Evolutionary conservation across 2,888 invertebrate species (phyloP), one percentile per base, ranked within the genome.

Genomic region (Cephus pulcher): DNA sequence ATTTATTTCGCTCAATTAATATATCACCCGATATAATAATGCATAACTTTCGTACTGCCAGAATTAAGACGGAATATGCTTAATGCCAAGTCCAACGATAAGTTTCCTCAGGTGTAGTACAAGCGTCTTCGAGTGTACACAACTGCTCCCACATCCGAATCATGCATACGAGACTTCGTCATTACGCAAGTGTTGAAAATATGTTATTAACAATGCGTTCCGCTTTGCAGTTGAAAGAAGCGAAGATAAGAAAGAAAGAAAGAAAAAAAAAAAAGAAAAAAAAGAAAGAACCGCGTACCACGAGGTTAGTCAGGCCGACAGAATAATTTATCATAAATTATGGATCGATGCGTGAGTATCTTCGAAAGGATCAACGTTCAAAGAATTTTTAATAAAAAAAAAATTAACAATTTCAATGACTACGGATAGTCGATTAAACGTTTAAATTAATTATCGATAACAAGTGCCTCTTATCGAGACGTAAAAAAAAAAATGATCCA

Each of bases 41-140:
- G 34, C n/a, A 75, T 68, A 70, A 37, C 75, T 74, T 73, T 33
- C 33, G 73, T 35, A n/a, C 69, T 76, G 69, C 73, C 40, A n/a
- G 9, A 56, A 56, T 56, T 23, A 23, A 75, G 30, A n/a, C 32
- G 33, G 37, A 35, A 35, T 71, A 69, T 37, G 70, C 35, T 40
- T 56, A 56, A 56, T 35, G 74, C 6, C 30, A 34, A 35, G n/a
- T 34, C 74, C 56, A 40, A 76, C 79, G 73, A 71, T 78, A 80
- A 83, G 83, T 86, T 86, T 85, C 80, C 79, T 86, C 87, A 87
- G 86, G 82, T 87, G 87, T 34, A 71, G 79, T 80, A 76, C 73
- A 74, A 70, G 35, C 40, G 34, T 74, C 23, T 80, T 32, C 68
- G 73, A 75, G 83, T 85, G 75, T 83, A 77, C 86, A 85, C 87